phyloP scores from a whole-genome alignment of 1,140 invertebrate genomes.

The Ooceraea biroi region DNA sequence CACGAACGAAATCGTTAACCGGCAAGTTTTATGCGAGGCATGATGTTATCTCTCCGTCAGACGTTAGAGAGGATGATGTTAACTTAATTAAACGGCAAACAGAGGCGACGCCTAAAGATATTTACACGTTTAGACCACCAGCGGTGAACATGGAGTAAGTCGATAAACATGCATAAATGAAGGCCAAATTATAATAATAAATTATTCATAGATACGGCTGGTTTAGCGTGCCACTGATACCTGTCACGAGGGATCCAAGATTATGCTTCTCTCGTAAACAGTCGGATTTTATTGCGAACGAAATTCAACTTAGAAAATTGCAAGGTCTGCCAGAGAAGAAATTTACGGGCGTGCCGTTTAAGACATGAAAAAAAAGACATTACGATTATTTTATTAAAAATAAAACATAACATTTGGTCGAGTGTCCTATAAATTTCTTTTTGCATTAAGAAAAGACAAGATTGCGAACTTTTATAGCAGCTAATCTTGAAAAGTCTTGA shows the following conservation, averaged over 20 bases:
- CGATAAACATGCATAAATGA: conserved; percentile 9
- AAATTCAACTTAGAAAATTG: conserved; percentile 74
- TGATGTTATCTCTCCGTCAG: conserved; percentile 64
- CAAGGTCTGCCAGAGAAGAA: conserved; percentile 72
- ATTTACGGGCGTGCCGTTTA: conserved; percentile 78
- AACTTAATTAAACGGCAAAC: conserved; percentile 73
- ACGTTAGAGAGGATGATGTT: conserved; percentile 74
- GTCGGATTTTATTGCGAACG: conserved; percentile 78
- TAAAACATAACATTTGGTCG: neutral
- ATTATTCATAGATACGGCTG: conserved; percentile 80
- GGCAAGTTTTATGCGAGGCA: conserved; percentile 82
- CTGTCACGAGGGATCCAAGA: conserved; percentile 74
- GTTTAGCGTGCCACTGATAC: conserved; percentile 74
- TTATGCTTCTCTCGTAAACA: conserved; percentile 76
- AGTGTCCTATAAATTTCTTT: neutral
- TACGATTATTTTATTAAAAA: neutral
- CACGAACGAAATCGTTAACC: conserved; percentile 72
- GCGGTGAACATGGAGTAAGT: conserved; percentile 80
- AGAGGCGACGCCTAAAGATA: conserved; percentile 70
- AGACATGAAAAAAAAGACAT: conserved; percentile 53
- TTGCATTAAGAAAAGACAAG: neutral
- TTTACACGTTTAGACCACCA: conserved; percentile 78
- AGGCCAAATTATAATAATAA: neutral
- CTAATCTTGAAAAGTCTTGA: conserved; percentile 18
- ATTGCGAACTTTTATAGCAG: neutral